Conservation (phyloP, 2,797 vertebrate species). For the Channa striata region DNA sequence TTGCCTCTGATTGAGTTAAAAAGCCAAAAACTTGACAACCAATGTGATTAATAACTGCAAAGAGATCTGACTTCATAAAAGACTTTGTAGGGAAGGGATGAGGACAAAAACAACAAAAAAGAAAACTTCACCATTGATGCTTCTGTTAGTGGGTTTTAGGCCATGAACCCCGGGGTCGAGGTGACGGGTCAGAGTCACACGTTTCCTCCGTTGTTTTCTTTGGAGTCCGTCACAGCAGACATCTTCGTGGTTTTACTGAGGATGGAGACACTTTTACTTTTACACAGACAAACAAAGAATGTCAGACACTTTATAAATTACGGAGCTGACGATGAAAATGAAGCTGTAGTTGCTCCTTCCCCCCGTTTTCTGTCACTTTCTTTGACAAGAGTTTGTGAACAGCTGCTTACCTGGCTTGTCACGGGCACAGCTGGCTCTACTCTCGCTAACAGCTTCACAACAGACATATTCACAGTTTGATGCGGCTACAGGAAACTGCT, state of each 20-base stretch:
- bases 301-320: conserved; percentile 40
- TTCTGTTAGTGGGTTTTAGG: conserved; percentile 45
- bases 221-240: conserved; percentile 31
- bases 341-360: conserved; percentile 1
- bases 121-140: conserved; percentile 16
- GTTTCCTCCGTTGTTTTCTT: conserved; percentile 43
- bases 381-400: conserved; percentile 19
- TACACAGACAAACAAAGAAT: conserved; percentile 11
- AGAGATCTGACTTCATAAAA: conserved; percentile 44
- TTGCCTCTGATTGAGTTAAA: conserved; percentile 45
- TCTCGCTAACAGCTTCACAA: conserved; percentile 9
- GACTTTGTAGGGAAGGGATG: conserved; percentile 1
- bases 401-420: conserved; percentile 31
- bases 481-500: conserved; percentile 20
- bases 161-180: conserved; percentile 49
- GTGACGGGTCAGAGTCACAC: conserved; percentile 52
- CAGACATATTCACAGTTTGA: conserved; percentile 46
- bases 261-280: conserved; percentile 13
- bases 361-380: neutral
- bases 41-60: conserved; percentile 58
- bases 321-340: conserved; percentile 2
- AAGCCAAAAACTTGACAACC: conserved; percentile 26
- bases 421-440: conserved; percentile 61
- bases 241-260: conserved; percentile 12
- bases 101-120: conserved; percentile 26